These are phyloP conservation scores for Scatophagus argus DNA, from an alignment of 2,113 vertebrate species.

Conservation along the genomic window DNA sequence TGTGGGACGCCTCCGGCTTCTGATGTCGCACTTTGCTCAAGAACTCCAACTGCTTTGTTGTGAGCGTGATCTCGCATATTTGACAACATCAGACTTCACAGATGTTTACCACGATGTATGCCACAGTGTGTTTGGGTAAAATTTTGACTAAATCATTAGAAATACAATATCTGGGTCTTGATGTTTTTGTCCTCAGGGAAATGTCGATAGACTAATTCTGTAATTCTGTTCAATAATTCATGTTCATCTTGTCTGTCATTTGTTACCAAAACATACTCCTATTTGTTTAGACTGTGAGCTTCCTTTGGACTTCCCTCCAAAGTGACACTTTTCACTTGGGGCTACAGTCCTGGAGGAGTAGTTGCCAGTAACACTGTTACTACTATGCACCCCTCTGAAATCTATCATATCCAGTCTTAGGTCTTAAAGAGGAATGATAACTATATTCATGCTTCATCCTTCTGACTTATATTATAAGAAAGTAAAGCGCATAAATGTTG, in stretches of 20 bases:
- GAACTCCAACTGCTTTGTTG: constrained; percentile 44
- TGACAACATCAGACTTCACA: constrained; percentile 51
- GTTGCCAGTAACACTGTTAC: constrained; percentile 54
- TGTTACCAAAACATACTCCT: constrained; percentile 34
- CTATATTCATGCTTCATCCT: not conserved
- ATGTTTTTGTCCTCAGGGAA: constrained; percentile 47
- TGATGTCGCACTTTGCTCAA: constrained; percentile 51
- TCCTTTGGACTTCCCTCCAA: constrained; percentile 25
- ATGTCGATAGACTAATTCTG: constrained; percentile 50
- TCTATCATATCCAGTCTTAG: constrained; percentile 57
- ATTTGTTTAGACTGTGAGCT: constrained; percentile 29
- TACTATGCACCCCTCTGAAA: constrained; percentile 55
- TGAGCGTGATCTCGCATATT: constrained; percentile 41
- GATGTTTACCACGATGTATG: constrained; percentile 57
- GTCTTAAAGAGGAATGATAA: constrained; percentile 24
- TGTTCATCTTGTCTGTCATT: constrained; percentile 54
- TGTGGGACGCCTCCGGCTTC: constrained; percentile 32
- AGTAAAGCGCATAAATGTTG: not conserved
- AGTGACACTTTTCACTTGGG: constrained; percentile 57
- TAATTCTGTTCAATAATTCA: constrained; percentile 56
- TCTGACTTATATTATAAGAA: not conserved
- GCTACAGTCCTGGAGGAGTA: constrained; percentile 29
- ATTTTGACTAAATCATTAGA: constrained; percentile 38
- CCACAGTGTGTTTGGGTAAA: constrained; percentile 25
- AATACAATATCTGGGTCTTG: constrained; percentile 39